These are phyloP conservation scores for Trichomalopsis sarcophagae DNA, from an alignment of 1,140 invertebrate species.

Conservation along the genomic window DNA sequence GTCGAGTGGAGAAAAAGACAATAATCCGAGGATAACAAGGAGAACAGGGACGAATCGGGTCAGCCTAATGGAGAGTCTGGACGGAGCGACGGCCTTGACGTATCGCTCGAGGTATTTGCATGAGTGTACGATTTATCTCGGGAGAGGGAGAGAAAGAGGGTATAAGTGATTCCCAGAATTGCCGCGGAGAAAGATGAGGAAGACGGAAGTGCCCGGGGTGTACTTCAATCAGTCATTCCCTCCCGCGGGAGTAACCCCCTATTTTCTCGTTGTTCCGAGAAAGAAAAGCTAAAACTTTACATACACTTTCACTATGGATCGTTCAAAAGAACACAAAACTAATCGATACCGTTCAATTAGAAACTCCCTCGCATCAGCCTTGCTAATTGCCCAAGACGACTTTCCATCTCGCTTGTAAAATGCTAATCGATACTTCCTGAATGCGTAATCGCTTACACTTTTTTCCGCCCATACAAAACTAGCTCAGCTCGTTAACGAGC, in stretches of 20 bases:
- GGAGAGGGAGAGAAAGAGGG: neutral
- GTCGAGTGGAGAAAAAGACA: neutral
- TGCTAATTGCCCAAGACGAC: slow-evolving; percentile 23
- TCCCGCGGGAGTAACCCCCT: slow-evolving; percentile 56
- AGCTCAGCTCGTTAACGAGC: neutral
- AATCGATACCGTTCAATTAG: slow-evolving; percentile 1
- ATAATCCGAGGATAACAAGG: slow-evolving; percentile 19
- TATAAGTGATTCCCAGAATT: slow-evolving; percentile 62
- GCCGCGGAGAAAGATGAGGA: slow-evolving; percentile 37
- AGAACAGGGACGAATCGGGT: slow-evolving; percentile 5
- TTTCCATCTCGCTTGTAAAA: slow-evolving; percentile 19
- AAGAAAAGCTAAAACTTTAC: too few species aligned
- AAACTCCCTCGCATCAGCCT: neutral
- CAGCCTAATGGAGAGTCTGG: neutral
- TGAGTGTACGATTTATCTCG: slow-evolving; percentile 62
- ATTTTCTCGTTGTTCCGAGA: neutral
- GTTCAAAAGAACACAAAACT: neutral
- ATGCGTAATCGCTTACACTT: neutral
- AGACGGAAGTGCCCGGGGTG: slow-evolving; percentile 10
- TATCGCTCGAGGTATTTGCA: slow-evolving; percentile 58
- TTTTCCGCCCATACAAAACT: neutral
- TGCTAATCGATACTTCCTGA: slow-evolving; percentile 16
- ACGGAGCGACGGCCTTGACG: neutral
- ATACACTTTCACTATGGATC: too few species aligned
- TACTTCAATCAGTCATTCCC: slow-evolving; percentile 61